Evolutionary conservation across 2,113 vertebrate genomes (phyloP), one percentile per base, ranked within the genome.

Genomic region (Psilopsiagon aurifrons): DNA sequence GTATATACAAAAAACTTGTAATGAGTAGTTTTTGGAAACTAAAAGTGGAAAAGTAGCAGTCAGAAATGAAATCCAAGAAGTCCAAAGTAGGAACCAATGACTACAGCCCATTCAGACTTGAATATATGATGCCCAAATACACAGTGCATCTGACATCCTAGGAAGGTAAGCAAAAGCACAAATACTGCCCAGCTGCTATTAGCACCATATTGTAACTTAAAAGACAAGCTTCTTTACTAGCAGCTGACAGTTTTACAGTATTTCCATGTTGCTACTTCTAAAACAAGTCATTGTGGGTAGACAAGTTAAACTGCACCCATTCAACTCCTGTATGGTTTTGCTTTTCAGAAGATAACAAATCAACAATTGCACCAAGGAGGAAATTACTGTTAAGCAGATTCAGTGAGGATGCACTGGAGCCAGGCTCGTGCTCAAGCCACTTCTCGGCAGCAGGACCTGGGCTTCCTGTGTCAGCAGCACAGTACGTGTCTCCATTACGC

Each of bases 41-140:
- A 24, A 5, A 71, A 39, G 62, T 89, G 94, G 94, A 96, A 95
- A 95, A 95, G 83, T 29, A 94, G 88, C 78, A 84, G 95, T 94
- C 95, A 95, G 83, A 94, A 88, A 60, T 43, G 6, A 94, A 94
- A 82, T 71, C 55, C 88, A 89, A 83, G 81, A 95, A 89, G 91
- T 55, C 39, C 62, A 71, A 71, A 63, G 66, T 46, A 89, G 87
- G 81, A 96, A 78, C 35, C 28, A 43, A 67, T 94, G 92, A 95
- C 73, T 86, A 35, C 28, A 91, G 86, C 27, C 33, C 62, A 57
- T 84, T 88, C 81, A 85, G 64, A 64, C 59, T 52, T 55, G 64
- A 78, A 71, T 59, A 54, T n/a, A 92, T 18, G 55, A 75, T 51
- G 47, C 67, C 51, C 28, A 41, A 94, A 71, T 17, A 85, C 43